A percentile compares a stretch with the other conserved stretches of the same genome.
Evolutionary conservation across 1,140 invertebrate species (phyloP).

Genomic region (Drosophila dunni): DNA sequence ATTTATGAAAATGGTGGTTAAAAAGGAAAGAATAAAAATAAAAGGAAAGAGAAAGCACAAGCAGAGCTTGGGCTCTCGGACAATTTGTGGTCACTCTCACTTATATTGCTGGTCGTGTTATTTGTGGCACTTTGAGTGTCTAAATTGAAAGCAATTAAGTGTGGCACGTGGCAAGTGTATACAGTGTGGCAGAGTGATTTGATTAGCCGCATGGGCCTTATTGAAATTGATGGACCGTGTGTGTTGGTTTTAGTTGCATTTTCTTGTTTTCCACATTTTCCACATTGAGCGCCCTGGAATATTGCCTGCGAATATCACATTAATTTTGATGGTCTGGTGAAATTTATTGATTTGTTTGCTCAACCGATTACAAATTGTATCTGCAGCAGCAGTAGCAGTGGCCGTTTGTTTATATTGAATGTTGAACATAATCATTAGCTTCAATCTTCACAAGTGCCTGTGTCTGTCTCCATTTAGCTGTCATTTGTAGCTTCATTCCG

Average conservation of each 20-base stretch:
- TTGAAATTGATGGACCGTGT: conserved; percentile 72
- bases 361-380: conserved; percentile 41
- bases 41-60: not conserved
- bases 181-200: conserved; percentile 55
- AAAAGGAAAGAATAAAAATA: conserved; percentile 5
- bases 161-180: conserved; percentile 44
- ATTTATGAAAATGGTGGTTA: conserved; percentile 66
- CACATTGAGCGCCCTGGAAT: conserved; percentile 3
- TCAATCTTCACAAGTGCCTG: not conserved
- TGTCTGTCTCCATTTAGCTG: conserved; percentile 18
- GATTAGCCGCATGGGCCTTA: conserved; percentile 59
- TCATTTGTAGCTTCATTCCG: conserved; percentile 15
- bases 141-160: conserved; percentile 80
- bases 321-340: conserved; percentile 47
- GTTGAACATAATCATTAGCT: conserved; percentile 19
- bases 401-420: conserved; percentile 18
- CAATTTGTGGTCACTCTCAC: conserved; percentile 14
- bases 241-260: conserved; percentile 23
- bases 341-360: conserved; percentile 54
- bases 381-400: not conserved
- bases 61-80: not conserved
- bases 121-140: conserved; percentile 69
- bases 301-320: conserved; percentile 54
- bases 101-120: conserved; percentile 46
- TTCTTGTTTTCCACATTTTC: conserved; percentile 14